Base-by-base conservation (phyloP, 2,113 vertebrate genomes). In the Macquaria australasica region DNA sequence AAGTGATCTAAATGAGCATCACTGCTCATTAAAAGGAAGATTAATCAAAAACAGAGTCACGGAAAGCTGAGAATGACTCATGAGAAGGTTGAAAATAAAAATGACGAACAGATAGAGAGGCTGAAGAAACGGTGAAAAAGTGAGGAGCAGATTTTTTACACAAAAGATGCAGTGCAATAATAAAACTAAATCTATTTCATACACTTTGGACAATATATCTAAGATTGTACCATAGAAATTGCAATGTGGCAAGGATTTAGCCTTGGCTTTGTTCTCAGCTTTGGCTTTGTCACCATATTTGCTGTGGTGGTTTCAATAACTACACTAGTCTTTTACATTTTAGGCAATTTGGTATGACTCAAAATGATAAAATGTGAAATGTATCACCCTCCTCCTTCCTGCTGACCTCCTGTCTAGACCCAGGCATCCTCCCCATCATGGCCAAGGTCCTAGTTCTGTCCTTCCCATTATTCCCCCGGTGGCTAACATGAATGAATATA, bases 381-480 rank as follows among this genome's bases (percentile, higher is more conserved):
- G 37, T 56, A 72, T 53, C 81, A 39, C 41, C 70, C 74, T 79
- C 77, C 48, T 64, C 78, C 71, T 69, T 12, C 5, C 50, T 66
- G n/a, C 58, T 77, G 76, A 76, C 86, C 78, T 77, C 67, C 83
- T 75, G 77, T 87, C 77, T 69, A 34, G 63, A 78, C 74, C 75
- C 82, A 73, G 66, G 20, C 86, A 83, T 81, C 78, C 55, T 74
- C 78, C 75, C 77, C 71, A 78, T 91, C 92, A 91, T 28, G 69
- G 79, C 77, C 88, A 73, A 81, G 88, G 89, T 92, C 93, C 94
- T 86, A 89, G 87, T 91, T 94, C 90, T 93, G 92, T 93, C 93
- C 83, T 82, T 81, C 78, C 88, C 91, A 91, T 94, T 91, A 93
- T 79, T 84, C 76, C 87, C 81, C 63, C 18, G 20, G 41, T 85